Evolutionary conservation across 2,113 vertebrate genomes (phyloP), one percentile per base, ranked within the genome.

Genomic region (Oriolus oriolus): DNA sequence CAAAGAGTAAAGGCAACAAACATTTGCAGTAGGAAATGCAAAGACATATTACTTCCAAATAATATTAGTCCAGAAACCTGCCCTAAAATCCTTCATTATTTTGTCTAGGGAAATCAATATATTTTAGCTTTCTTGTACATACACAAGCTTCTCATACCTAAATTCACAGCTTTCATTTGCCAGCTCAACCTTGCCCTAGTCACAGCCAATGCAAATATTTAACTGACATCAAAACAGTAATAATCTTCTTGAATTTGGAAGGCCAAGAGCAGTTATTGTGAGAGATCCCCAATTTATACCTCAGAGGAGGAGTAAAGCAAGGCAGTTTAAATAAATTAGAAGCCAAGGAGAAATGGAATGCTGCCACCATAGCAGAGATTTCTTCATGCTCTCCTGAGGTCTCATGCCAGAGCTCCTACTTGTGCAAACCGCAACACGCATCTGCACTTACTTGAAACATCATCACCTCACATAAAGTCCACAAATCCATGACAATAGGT

Each of bases 311-410:
- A 85, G 15, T 26, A 88, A 91, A 80, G 6, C 14, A 53, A 84
- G 11, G 17, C 24, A 74, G 63, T 70, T 86, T 54, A 77, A 92
- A 92, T 42, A 70, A 88, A 88, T 85, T 42, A 59, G 33, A 90
- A 76, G 26, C 11, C 50, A 66, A 53, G 24, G 42, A 91, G 37
- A 90, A 76, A 27, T 42, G 5, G 9, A 74, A 59, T 26, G 4
- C 30, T 53, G 23, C 42, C 33, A 59, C 26, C 6, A 31, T 9
- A 93, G 16, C 33, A 80, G 31, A 76, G 11, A 39, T 21, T 86
- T 35, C 33, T 65, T 80, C 78, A 35, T 0, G 0, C 1, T 66
- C 6, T 52, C 53, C 41, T 76, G 47, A 61, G 17, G 9, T 20
- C 41, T 60, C 31, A 10, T 20, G 31, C 24, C 35, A n/a, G 2